These are phyloP conservation scores for Drosophila mercatorum DNA, from an alignment of 2,888 invertebrate species.

Conservation along the genomic window DNA sequence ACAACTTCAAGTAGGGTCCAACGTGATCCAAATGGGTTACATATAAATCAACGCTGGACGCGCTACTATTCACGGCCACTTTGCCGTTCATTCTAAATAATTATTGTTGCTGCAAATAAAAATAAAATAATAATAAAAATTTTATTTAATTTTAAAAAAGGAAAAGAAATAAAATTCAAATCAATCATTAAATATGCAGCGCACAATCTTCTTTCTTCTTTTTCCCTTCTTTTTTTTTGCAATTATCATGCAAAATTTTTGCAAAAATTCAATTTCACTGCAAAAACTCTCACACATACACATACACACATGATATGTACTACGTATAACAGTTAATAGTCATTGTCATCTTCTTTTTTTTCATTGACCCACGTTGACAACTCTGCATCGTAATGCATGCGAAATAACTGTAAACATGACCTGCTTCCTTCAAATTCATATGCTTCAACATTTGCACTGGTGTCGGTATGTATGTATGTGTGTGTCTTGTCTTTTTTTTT, in stretches of 20 bases:
- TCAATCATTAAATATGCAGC: conserved; percentile 35
- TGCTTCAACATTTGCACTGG: conserved; percentile 8
- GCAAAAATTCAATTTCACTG: conserved; percentile 41
- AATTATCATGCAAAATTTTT: conserved; percentile 7
- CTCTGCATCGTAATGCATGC: conserved; percentile 44
- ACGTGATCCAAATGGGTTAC: conserved; percentile 87
- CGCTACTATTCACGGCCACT: conserved; percentile 30
- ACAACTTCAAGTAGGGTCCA: conserved; percentile 89
- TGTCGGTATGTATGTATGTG: conserved; percentile 4
- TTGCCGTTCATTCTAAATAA: conserved; percentile 62
- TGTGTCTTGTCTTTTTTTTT: background rate
- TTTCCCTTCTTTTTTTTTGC: background rate
- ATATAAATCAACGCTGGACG: conserved; percentile 55
- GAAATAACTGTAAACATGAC: conserved; percentile 54
- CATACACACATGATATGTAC: background rate
- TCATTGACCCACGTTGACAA: conserved; percentile 28
- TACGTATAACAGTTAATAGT: conserved; percentile 50
- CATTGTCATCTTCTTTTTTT: background rate
- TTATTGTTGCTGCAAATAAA: conserved; percentile 50
- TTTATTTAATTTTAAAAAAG: no score
- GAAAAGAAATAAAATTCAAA: background rate
- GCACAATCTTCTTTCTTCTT: conserved; percentile 23
- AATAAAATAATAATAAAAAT: background rate
- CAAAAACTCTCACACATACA: conserved; percentile 1
- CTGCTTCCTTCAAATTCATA: conserved; percentile 18